Conservation (phyloP, 2,113 vertebrate species). For the Philantomba maxwellii region DNA sequence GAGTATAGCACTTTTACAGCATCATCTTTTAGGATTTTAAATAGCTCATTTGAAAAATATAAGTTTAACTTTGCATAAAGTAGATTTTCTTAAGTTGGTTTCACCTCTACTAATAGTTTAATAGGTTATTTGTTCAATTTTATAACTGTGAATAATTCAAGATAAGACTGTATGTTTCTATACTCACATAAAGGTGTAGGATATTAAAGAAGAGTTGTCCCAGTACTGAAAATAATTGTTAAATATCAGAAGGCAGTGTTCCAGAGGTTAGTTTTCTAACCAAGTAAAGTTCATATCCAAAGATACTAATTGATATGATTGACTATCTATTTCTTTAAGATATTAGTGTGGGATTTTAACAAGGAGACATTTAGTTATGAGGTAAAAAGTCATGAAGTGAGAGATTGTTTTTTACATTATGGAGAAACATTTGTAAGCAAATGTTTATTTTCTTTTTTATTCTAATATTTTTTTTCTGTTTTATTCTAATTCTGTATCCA, state of each 20-base stretch:
- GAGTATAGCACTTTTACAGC: neutral
- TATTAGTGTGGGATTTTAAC: neutral
- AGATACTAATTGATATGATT: neutral
- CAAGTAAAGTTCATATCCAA: neutral
- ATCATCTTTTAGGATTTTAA: neutral
- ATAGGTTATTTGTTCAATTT: neutral
- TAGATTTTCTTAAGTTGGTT: neutral
- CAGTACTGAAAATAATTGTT: conserved; percentile 8
- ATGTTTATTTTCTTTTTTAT: neutral
- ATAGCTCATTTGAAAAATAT: neutral
- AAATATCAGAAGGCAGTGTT: neutral
- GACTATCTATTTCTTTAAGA: neutral
- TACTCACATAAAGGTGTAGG: neutral
- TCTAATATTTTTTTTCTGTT: neutral
- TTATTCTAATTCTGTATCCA: neutral
- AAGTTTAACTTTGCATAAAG: neutral
- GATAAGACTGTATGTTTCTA: neutral
- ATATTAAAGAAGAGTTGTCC: neutral
- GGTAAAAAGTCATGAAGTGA: neutral
- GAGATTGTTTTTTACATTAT: neutral
- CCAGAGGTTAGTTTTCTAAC: neutral
- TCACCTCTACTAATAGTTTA: neutral
- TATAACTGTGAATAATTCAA: neutral
- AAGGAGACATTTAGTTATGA: neutral
- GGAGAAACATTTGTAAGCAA: neutral